Percentiles rank a stretch among this genome's conserved stretches.
These are phyloP conservation scores for Erebia epiphron DNA, from an alignment of 2,888 invertebrate species.

Conservation along the genomic window DNA sequence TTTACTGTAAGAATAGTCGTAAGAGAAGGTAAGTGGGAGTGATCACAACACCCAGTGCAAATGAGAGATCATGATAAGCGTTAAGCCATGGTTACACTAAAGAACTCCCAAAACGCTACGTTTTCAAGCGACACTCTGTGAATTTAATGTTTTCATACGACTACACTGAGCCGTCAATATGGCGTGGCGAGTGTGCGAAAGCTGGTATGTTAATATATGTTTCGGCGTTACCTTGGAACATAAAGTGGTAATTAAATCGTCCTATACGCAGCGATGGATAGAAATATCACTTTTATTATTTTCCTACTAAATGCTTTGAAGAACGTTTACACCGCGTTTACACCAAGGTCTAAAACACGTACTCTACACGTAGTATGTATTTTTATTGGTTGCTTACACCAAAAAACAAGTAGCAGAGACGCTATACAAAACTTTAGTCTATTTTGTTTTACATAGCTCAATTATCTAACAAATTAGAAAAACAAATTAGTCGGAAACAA, in stretches of 20 bases:
- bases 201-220: constrained; percentile 59
- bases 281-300: constrained; percentile 57
- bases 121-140: constrained; percentile 2
- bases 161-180: constrained; percentile 28
- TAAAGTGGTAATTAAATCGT: constrained; percentile 89
- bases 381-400: too few species aligned
- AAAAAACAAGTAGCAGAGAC: too few species aligned
- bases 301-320: constrained; percentile 15
- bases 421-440: too few species aligned
- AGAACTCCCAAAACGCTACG: constrained; percentile 11
- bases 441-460: too few species aligned
- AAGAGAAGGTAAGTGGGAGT: neutral
- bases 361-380: too few species aligned
- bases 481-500: too few species aligned
- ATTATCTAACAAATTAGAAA: too few species aligned
- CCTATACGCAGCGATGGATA: constrained; percentile 84
- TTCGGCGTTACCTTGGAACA: constrained; percentile 87
- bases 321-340: neutral
- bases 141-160: constrained; percentile 14
- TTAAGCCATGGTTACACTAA: constrained; percentile 27
- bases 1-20: too few species aligned
- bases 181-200: constrained; percentile 53
- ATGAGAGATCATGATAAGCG: constrained; percentile 24
- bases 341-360: too few species aligned
- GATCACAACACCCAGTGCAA: constrained; percentile 7